Base-by-base conservation (phyloP, 2,888 invertebrate species). In the Dromius quadrimaculatus region DNA sequence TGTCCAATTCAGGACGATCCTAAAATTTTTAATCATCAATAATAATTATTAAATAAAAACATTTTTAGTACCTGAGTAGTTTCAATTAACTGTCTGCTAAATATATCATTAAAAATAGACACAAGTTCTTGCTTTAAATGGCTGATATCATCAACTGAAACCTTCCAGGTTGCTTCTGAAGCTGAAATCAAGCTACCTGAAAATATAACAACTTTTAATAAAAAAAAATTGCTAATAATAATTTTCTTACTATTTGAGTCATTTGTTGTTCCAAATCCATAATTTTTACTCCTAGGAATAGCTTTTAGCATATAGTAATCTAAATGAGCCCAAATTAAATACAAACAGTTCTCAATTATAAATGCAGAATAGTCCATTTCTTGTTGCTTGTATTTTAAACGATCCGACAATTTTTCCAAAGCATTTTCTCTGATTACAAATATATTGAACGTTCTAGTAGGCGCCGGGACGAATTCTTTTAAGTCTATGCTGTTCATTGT, bases 251-350 rank as follows among this genome's bases (percentile, higher is more conserved):
- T 73, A 69, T 81, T 78, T 22, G 76, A 64, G 65, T 73, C 73
- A 15, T 73, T 72, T 11, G 72, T 61, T 70, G 76, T 78, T 17
- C 65, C 61, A 41, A 75, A 69, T 38, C 77, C 77, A 59, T 76
- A 77, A 72, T 76, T 78, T 61, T 78, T 79, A 9, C 78, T 77
- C 74, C 79, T 80, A 13, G 88, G 85, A 63, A 88, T 85, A 0
- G 89, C 86, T 74, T 87, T 85, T 64, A 89, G 82, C 82, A 91
- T 87, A 77, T 90, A 90, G 77, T 89, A 89, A 75, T 92, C 89
- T 61, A 92, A 81, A 81, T 92, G 92, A 62, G 89, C 87, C 93
- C 93, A 93, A 73, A 93, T 84, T 72, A 94, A 85, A 78, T 91
- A 91, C 63, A 92, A 82, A 75, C 90, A 88, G 75, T 89, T 88